A percentile compares a stretch with the other conserved stretches of the same genome.
Conservation (phyloP, 2,888 invertebrate species). For the Netelia virgata region DNA sequence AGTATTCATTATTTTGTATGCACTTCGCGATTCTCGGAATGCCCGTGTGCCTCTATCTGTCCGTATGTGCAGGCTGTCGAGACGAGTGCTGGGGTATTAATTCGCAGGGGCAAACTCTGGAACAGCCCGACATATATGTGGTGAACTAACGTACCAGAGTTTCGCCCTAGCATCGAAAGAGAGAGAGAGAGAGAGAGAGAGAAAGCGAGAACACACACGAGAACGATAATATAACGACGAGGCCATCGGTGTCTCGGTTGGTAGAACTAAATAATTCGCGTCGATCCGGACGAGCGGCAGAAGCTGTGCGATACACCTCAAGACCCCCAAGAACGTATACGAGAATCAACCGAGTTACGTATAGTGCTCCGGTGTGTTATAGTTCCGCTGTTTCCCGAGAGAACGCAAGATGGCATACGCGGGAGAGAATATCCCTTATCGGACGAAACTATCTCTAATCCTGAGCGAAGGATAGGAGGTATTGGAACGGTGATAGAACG, state of each 20-base stretch:
- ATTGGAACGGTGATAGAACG: slow-evolving; percentile 31
- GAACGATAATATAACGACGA: slow-evolving; percentile 34
- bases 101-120: slow-evolving; percentile 49
- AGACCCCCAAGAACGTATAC: neutral
- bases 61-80: slow-evolving; percentile 25
- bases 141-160: slow-evolving; percentile 17
- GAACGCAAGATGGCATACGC: slow-evolving; percentile 65
- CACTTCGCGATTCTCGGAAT: no score
- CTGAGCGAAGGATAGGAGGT: slow-evolving; percentile 23
- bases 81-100: slow-evolving; percentile 53
- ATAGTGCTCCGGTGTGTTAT: neutral
- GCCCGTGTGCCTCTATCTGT: neutral
- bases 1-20: no score
- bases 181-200: no score
- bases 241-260: slow-evolving; percentile 51
- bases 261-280: slow-evolving; percentile 65
- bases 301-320: neutral
- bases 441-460: slow-evolving; percentile 54
- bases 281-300: slow-evolving; percentile 47
- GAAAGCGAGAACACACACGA: slow-evolving; percentile 8
- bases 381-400: slow-evolving; percentile 58
- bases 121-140: slow-evolving; percentile 17
- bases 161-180: neutral
- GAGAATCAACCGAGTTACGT: slow-evolving; percentile 20
- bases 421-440: slow-evolving; percentile 67